Base-by-base conservation (phyloP, 2,797 vertebrate genomes). In the Jordanella pulchra region DNA sequence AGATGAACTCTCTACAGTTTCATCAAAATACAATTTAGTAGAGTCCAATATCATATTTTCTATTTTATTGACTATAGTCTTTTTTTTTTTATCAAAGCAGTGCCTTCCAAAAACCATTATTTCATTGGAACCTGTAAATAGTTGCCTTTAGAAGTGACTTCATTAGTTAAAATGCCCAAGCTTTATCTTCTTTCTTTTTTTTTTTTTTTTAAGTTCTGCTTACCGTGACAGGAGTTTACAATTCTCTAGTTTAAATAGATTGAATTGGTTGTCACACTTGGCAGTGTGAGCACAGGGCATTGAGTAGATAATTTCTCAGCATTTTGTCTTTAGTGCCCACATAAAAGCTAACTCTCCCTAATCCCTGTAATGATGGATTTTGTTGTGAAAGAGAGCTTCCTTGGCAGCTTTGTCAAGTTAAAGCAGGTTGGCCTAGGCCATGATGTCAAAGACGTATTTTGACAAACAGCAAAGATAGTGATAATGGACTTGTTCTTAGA, bases 371-470 rank as follows among this genome's bases (percentile, higher is more conserved):
- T 89, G 67, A 79, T 88, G 87, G 71, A 32, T 84, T 75, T 76
- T 85, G 67, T 47, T 60, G 65, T 71, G 68, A 76, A 86, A 80
- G 75, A 68, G 7, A 72, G 69, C 30, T 32, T 77, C 69, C 71
- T 65, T 27, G 83, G 60, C 2, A 60, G 72, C 72, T 88, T 86
- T 78, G 67, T 88, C 83, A 84, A 79, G 92, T 88, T 45, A 45
- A 81, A 70, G 79, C 91, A 91, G 77, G 91, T 74, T 73, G 42
- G 63, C 25, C 65, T 64, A 54, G 15, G 64, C 30, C 5, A 1
- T 88, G 76, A 82, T 71, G 84, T 82, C 75, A 77, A 71, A 77
- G 82, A 87, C 82, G 0, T 60, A 84, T 84, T 80, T 79, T 78
- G 75, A 71, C 85, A 84, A 71, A 80, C 70, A 75, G 45, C 18